phyloP scores from a whole-genome alignment of 1,140 invertebrate species.

The Sitobion miscanthi region DNA sequence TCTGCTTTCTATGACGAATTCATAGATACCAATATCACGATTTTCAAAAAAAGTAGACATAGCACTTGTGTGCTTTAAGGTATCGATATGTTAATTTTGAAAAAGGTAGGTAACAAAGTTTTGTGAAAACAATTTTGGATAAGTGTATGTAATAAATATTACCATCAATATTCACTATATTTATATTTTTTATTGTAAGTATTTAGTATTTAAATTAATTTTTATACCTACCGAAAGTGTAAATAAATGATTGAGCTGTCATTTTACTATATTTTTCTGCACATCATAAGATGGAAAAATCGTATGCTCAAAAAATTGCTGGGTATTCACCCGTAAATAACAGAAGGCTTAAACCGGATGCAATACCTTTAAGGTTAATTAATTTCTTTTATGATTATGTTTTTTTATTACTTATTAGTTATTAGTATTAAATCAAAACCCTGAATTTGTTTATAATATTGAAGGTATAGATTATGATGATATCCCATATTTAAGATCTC shows the following conservation, averaged over 20 bases:
- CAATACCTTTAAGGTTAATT: conserved; percentile 9
- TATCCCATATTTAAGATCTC: conserved; percentile 10
- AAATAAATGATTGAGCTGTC: background rate
- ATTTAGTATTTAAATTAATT: background rate
- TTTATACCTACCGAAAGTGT: background rate
- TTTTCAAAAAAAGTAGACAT: no score
- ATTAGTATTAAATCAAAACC: background rate
- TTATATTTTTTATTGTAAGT: background rate
- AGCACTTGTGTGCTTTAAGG: no score
- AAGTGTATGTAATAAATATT: background rate
- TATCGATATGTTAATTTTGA: background rate
- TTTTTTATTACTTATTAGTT: background rate
- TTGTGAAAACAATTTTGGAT: background rate
- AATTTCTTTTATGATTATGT: background rate
- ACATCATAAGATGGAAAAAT: background rate
- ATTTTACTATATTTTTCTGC: background rate
- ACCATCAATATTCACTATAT: background rate
- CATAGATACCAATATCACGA: no score
- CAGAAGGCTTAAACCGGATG: background rate
- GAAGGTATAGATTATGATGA: conserved; percentile 17
- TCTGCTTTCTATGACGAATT: no score
- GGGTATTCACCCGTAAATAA: background rate
- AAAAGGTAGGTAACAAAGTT: background rate
- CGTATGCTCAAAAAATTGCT: background rate
- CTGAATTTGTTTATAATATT: background rate